These are phyloP conservation scores for Hoplostethus atlanticus DNA, from an alignment of 2,797 vertebrate genomes.

Conservation along the genomic window DNA sequence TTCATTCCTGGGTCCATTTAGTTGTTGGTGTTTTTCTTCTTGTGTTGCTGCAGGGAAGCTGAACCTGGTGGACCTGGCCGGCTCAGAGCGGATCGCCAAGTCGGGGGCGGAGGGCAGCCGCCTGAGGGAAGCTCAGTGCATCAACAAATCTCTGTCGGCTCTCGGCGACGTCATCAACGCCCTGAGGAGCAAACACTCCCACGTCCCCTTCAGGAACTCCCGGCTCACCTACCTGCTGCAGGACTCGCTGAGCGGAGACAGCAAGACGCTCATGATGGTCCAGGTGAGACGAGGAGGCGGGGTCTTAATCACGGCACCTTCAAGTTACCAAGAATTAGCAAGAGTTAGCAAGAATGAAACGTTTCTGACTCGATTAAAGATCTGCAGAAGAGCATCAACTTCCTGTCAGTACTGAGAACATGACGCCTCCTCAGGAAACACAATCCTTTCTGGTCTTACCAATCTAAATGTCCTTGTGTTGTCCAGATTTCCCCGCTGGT, in stretches of 20 bases:
- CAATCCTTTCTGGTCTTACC: no score
- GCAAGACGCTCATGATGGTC: slow-evolving; percentile 98
- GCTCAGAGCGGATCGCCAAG: slow-evolving; percentile 93
- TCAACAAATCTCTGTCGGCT: slow-evolving; percentile 95
- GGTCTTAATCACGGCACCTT: no score
- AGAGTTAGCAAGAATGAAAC: no score
- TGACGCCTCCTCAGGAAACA: no score
- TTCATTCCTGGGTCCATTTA: no score
- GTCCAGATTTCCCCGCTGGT: slow-evolving; percentile 91
- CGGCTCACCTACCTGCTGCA: slow-evolving; percentile 98
- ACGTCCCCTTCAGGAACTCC: slow-evolving; percentile 97
- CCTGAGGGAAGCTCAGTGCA: slow-evolving; percentile 94
- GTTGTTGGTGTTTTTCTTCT: no score
- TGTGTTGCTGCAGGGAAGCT: slow-evolving; percentile 87
- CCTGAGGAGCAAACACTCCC: slow-evolving; percentile 90
- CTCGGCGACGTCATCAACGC: slow-evolving; percentile 95
- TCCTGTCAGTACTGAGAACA: no score
- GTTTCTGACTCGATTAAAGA: no score
- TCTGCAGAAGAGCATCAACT: no score
- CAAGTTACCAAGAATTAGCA: no score
- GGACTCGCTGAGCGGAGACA: slow-evolving; percentile 95
- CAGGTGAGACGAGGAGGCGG: slow-evolving; percentile 85
- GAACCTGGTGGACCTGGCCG: slow-evolving; percentile 96
- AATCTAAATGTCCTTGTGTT: neutral
- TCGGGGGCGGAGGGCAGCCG: slow-evolving; percentile 94